Conservation (phyloP, 2,797 vertebrate species). For the Caiman crocodilus region DNA sequence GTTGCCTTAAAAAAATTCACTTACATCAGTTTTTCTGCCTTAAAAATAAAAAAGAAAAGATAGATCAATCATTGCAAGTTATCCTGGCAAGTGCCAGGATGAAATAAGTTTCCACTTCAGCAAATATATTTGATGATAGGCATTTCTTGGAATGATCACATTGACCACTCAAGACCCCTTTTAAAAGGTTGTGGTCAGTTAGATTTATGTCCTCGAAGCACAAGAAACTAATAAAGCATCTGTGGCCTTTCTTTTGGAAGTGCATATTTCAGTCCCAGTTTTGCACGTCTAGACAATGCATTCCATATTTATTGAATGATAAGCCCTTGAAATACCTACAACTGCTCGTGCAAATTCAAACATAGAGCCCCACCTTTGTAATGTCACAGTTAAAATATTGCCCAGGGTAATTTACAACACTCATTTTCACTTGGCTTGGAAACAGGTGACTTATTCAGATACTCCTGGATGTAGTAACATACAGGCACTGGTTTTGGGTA, state of each 20-base stretch:
- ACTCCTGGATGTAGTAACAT: too few relatives aligned
- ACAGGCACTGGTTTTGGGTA: neutral
- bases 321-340: neutral
- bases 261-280: neutral
- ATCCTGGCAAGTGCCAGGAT: neutral
- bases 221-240: neutral
- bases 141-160: slow-evolving; percentile 16
- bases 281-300: neutral
- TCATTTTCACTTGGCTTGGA: neutral
- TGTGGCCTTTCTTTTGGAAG: neutral
- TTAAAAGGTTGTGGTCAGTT: neutral
- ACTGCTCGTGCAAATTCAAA: neutral
- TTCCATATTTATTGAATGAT: fast-evolving
- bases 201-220: neutral
- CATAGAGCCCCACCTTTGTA: neutral
- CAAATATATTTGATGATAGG: neutral
- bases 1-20: slow-evolving; percentile 10
- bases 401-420: fast-evolving
- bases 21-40: neutral
- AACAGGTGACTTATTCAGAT: neutral
- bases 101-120: neutral
- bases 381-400: neutral
- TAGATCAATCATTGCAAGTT: neutral
- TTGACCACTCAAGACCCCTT: neutral
- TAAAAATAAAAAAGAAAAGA: neutral